phyloP scores from a whole-genome alignment of 2,888 invertebrate genomes.

The Hirtodrosophila trivittata region DNA sequence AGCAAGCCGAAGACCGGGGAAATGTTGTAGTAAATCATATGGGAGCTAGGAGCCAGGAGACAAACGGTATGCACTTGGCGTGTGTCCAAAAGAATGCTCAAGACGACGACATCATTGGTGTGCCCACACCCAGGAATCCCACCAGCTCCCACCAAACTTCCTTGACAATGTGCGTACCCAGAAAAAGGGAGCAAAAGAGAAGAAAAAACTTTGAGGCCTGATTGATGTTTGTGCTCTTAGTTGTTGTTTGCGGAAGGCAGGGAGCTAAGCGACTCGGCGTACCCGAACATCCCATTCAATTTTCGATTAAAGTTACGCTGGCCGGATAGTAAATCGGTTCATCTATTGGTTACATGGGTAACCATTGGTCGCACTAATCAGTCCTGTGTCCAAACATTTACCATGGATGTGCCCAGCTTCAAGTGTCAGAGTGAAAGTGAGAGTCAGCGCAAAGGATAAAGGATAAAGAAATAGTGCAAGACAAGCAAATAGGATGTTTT shows the following conservation, averaged over 20 bases:
- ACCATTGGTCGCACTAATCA: constrained; percentile 61
- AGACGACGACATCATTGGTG: constrained; percentile 47
- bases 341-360: constrained; percentile 15
- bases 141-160: constrained; percentile 21
- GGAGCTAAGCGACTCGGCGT: neutral
- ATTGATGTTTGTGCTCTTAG: constrained; percentile 77
- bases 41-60: constrained; percentile 43
- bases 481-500: constrained; percentile 47
- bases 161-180: constrained; percentile 13
- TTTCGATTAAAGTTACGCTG: constrained; percentile 69
- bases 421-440: constrained; percentile 56
- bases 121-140: neutral
- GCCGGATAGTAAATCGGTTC: constrained; percentile 62
- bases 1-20: constrained; percentile 32
- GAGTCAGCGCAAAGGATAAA: constrained; percentile 46
- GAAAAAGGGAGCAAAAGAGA: constrained; percentile 13
- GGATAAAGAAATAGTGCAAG: constrained; percentile 38
- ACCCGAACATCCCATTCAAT: constrained; percentile 64
- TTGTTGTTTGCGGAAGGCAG: constrained; percentile 65
- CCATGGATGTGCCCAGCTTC: constrained; percentile 11
- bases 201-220: constrained; percentile 58
- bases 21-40: constrained; percentile 77
- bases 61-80: constrained; percentile 48
- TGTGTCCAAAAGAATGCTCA: constrained; percentile 67
- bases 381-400: constrained; percentile 74